These are phyloP conservation scores for Eristalinus sepulchralis DNA, from an alignment of 2,888 invertebrate genomes.

Conservation along the genomic window DNA sequence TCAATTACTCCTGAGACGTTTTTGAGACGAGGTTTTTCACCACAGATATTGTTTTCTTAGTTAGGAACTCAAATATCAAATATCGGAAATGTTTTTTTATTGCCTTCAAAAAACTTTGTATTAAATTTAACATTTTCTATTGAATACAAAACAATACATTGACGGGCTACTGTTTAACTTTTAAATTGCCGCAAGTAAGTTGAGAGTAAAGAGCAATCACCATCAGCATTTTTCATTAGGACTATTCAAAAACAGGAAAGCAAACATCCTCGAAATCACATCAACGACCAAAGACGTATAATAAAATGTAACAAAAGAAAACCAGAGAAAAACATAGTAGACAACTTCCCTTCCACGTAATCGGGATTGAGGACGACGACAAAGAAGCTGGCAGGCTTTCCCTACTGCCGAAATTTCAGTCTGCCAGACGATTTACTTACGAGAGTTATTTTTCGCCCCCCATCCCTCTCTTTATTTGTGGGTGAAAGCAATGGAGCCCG, in stretches of 20 bases:
- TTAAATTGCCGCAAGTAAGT: background rate
- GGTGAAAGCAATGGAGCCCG: background rate
- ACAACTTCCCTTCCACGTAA: background rate
- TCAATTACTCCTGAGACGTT: too few species aligned
- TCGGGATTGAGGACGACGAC: background rate
- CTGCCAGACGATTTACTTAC: background rate
- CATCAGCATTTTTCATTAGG: background rate
- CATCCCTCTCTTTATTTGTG: background rate
- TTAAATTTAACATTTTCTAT: background rate
- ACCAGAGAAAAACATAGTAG: background rate
- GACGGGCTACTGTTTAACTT: background rate
- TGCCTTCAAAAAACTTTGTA: background rate
- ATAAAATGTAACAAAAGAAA: too few species aligned
- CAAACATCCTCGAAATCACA: constrained; percentile 5
- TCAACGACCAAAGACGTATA: background rate
- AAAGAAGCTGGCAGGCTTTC: background rate
- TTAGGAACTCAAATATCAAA: too few species aligned
- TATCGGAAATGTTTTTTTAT: too few species aligned
- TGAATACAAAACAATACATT: background rate
- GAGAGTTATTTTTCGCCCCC: constrained; percentile 6
- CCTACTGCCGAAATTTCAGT: background rate
- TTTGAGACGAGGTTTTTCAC: too few species aligned
- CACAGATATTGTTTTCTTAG: too few species aligned
- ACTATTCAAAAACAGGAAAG: constrained; percentile 7
- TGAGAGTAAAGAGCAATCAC: background rate